Base-by-base conservation (phyloP, 2,797 vertebrate species). In the Esox lucius region DNA sequence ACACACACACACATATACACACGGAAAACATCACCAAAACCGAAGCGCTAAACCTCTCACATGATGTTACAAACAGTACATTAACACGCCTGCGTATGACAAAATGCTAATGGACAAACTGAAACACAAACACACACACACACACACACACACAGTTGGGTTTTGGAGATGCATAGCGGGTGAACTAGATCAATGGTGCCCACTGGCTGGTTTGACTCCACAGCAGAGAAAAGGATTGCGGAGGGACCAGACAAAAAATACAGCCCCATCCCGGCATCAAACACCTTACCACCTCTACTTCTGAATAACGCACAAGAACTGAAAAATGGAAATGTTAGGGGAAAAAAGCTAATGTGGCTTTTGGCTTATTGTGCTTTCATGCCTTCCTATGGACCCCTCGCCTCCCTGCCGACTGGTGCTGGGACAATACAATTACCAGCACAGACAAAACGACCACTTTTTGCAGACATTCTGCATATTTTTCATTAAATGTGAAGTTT, bases 161-260 rank as follows among this genome's bases (percentile, higher is more conserved):
- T 89, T 92, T 92, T 93, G 93, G 93, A 93, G 90, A 88, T 89
- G 90, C 92, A 91, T 93, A 93, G 80, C 90, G 87, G 92, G 92
- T 92, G 92, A 91, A 92, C 91, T 88, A 95, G 93, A 96, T 97
- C 95, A 97, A 96, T 96, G 91, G 91, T 88, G 94, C 92, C 93
- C 91, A 87, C 95, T 89, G 87, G 92, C 95, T 95, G 96, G 93
- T 94, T 86, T 89, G 94, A 91, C 95, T 93, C 93, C 84, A 89
- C 91, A 81, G 95, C 93, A 94, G 94, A 94, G 96, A 95, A 91
- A 94, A 94, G 91, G 92, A 94, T 93, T 94, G 93, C 92, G 93
- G 91, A 92, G 94, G 94, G 93, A 95, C 91, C 87, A 88, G 92
- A 91, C 91, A 90, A 93, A 94, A 88, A 94, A 94, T 87, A 93